Percentiles rank a stretch among this genome's conserved stretches.
Evolutionary conservation across 2,888 invertebrate genomes (phyloP).

Genomic region (Xestoiulus laeticollis): DNA sequence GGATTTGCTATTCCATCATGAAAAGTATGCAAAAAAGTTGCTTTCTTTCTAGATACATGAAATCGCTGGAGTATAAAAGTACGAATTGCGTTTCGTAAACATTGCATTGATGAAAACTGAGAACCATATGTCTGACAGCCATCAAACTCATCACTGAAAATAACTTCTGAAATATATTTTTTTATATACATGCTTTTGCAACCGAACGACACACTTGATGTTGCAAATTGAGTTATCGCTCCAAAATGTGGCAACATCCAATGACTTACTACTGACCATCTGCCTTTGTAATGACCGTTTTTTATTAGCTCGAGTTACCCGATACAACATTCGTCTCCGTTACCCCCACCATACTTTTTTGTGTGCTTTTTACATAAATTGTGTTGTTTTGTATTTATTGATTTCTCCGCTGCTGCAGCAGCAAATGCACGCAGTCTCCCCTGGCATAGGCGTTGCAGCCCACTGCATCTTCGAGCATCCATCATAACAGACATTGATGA

Average conservation of each 20-base stretch:
- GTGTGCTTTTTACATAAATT: slow-evolving; percentile 6
- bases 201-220: neutral
- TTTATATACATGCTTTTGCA: neutral
- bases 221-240: neutral
- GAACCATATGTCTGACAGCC: too few relatives aligned
- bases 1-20: too few relatives aligned
- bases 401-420: neutral
- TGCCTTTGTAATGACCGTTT: neutral
- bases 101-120: too few relatives aligned
- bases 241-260: neutral
- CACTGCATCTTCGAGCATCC: slow-evolving; percentile 6
- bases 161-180: neutral
- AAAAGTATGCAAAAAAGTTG: too few relatives aligned
- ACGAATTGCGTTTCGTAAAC: too few relatives aligned
- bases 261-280: neutral
- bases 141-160: neutral
- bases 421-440: neutral
- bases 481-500: slow-evolving; percentile 33
- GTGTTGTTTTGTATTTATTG: slow-evolving; percentile 28
- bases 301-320: neutral
- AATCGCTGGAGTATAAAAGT: too few relatives aligned
- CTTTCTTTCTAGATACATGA: too few relatives aligned
- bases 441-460: neutral
- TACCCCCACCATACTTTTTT: neutral
- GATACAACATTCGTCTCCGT: neutral